Evolutionary conservation across 2,797 vertebrate species (phyloP), one percentile per base, ranked within the genome.

Genomic region (Pangasius sanitwongsei): DNA sequence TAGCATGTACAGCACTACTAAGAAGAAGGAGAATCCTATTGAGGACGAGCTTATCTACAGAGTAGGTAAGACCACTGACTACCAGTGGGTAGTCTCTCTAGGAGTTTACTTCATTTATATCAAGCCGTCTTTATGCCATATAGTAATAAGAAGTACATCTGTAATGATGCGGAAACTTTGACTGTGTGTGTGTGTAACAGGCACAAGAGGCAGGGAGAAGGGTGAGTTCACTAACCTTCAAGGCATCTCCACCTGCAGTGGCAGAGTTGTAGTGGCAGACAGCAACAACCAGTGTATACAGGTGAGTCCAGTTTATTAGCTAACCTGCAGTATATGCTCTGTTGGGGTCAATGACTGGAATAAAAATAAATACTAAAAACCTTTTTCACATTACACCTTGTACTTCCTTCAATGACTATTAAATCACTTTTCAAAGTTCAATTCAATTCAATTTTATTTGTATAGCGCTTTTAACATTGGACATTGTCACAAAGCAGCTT

Each of bases 271-370:
- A 82, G 98, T 99, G 91, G 98, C 98, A 0, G 98, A 99, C 94
- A 99, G 98, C 96, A 99, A 99, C 95, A 99, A 99, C 94, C 98
- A 99, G 86, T 99, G 98, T 48, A 98, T 99, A 92, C 98, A 99
- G 97, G 98, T 98, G 93, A 92, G 86, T 85, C 44, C 75, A 1
- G 28, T 65, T 80, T 34, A 34, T 78, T 63, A 6, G 23, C 4
- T 72, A 53, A 50, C 48, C 55, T 55, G 8, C 31, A 13, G 28
- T 69, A 69, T 31, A 69, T 20, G 18, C 20, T 78, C 12, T 34
- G 59, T 78, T 86, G 77, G 15, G 55, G 34, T 82, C 57, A 53
- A 53, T 20, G 9, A 41, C 34, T 61, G 34, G 1, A 83, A 37
- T n/a, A 50, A 77, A 77, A 77, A 12, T 75, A 28, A 37, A 70